Conservation (phyloP, 2,888 invertebrate genomes). For the Philereme transversata region DNA sequence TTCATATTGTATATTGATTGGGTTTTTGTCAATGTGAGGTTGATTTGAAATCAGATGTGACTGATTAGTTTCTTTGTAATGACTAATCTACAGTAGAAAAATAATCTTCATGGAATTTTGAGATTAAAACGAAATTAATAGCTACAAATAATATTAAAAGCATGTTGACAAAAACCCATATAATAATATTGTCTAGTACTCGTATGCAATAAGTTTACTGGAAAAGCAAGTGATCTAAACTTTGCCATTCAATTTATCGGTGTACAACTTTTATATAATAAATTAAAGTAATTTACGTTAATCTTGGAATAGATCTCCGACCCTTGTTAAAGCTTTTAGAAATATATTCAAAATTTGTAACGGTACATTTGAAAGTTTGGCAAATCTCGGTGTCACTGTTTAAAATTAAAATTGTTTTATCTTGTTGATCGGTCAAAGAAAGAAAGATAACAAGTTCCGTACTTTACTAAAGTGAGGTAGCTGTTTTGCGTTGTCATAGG, state of each 20-base stretch:
- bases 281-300: constrained; percentile 48
- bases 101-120: background rate
- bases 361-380: constrained; percentile 55
- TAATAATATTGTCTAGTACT: constrained; percentile 53
- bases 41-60: background rate
- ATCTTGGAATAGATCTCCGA: constrained; percentile 49
- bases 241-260: constrained; percentile 58
- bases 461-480: background rate
- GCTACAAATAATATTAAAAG: background rate
- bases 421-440: constrained; percentile 19
- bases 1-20: constrained; percentile 48
- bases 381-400: constrained; percentile 67
- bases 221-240: constrained; percentile 54
- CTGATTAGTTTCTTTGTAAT: background rate
- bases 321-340: constrained; percentile 69
- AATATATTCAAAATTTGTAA: constrained; percentile 66
- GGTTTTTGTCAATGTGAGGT: constrained; percentile 46
- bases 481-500: too few relatives aligned
- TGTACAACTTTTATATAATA: constrained; percentile 60
- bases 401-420: constrained; percentile 31
- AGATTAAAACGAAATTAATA: background rate
- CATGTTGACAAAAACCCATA: constrained; percentile 47
- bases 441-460: constrained; percentile 5
- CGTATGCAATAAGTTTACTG: constrained; percentile 55
- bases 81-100: background rate